phyloP scores from a whole-genome alignment of 2,113 vertebrate genomes.

The Cebus imitator region DNA sequence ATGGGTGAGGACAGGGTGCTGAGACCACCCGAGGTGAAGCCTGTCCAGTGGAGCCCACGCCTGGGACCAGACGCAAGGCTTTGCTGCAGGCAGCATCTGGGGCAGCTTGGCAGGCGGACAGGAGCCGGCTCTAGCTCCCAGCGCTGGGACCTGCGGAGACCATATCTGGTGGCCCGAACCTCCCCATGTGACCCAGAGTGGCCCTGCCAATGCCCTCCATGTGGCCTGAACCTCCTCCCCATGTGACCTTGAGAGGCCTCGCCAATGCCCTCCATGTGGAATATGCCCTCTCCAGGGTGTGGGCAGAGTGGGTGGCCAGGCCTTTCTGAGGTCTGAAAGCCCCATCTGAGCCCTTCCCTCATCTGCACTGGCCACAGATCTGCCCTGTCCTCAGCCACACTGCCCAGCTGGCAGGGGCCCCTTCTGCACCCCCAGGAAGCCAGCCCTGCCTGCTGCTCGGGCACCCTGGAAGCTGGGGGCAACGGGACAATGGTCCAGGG shows the following conservation, averaged over 20 bases:
- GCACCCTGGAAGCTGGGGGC: too few relatives aligned
- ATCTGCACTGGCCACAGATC: too few relatives aligned
- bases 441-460: background rate
- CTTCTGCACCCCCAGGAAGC: background rate
- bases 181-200: background rate
- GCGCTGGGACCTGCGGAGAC: background rate
- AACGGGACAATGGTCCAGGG: background rate
- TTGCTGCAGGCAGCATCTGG: background rate
- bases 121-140: background rate
- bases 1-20: background rate
- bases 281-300: too few relatives aligned
- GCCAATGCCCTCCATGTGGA: rapidly evolving
- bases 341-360: too few relatives aligned
- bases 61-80: background rate
- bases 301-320: too few relatives aligned
- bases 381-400: too few relatives aligned
- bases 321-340: too few relatives aligned
- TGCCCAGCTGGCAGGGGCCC: too few relatives aligned
- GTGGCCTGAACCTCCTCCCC: background rate
- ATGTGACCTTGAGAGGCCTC: background rate
- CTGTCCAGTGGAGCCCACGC: background rate
- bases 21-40: background rate
- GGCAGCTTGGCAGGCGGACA: too few relatives aligned
- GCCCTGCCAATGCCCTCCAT: rapidly evolving
- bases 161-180: background rate